A percentile compares a stretch with the other conserved stretches of the same genome.
These are phyloP conservation scores for Eira barbara DNA, from an alignment of 2,113 vertebrate genomes.

Conservation along the genomic window DNA sequence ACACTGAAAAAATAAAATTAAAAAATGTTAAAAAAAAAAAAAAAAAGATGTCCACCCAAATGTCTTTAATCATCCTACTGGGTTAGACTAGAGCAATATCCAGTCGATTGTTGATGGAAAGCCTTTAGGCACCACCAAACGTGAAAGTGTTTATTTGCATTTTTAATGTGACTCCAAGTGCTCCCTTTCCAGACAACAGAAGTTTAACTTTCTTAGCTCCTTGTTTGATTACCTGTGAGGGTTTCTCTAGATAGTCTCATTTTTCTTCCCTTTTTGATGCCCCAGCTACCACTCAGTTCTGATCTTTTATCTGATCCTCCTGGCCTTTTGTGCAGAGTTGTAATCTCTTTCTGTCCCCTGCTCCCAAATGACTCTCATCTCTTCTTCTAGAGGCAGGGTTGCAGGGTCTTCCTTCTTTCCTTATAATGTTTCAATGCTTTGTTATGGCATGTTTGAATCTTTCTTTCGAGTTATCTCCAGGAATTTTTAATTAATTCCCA, in stretches of 20 bases:
- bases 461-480: not conserved
- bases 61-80: not conserved
- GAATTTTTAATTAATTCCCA: not conserved
- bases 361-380: not conserved
- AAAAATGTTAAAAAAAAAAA: too few species aligned
- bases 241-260: not conserved
- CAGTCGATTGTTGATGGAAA: not conserved
- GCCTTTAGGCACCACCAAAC: not conserved
- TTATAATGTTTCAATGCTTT: not conserved
- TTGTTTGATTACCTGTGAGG: not conserved
- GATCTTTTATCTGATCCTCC: not conserved
- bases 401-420: not conserved
- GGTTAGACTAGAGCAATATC: not conserved
- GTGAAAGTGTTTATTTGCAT: not conserved
- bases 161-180: not conserved
- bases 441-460: not conserved
- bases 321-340: accelerated
- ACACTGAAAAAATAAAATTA: too few species aligned
- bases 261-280: not conserved
- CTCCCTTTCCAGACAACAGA: not conserved
- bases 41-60: not conserved
- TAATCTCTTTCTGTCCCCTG: not conserved
- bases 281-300: not conserved
- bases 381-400: not conserved
- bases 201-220: not conserved